Evolutionary conservation across 2,797 vertebrate genomes (phyloP).

Genomic region (Esox masquinongy): DNA sequence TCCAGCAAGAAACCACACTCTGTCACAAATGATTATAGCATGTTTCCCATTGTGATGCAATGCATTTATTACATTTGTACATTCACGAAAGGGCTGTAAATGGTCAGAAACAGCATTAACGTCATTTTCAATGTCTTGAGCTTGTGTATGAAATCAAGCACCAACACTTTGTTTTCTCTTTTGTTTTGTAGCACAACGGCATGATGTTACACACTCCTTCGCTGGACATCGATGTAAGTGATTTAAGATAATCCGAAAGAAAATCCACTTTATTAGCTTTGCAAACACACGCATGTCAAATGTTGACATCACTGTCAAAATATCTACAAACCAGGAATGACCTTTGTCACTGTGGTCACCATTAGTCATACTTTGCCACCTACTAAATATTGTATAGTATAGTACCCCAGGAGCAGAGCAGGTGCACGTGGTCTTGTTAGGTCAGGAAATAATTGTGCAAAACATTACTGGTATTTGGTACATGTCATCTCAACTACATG

Average conservation of each 20-base stretch:
- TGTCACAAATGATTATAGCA: background rate
- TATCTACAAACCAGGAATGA: background rate
- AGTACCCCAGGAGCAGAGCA: background rate
- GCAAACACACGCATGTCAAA: background rate
- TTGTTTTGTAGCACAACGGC: constrained; percentile 43
- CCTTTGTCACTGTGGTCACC: constrained; percentile 46
- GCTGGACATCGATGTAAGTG: constrained; percentile 60
- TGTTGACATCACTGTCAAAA: background rate
- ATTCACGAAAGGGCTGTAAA: background rate
- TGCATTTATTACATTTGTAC: background rate
- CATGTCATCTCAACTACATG: background rate
- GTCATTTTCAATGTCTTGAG: background rate
- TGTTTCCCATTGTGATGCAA: background rate
- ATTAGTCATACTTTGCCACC: constrained; percentile 57
- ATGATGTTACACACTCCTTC: constrained; percentile 43
- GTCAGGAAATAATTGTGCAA: constrained; percentile 4
- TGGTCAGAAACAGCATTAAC: background rate
- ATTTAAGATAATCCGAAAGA: background rate
- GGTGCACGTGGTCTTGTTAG: background rate
- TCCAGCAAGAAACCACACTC: background rate
- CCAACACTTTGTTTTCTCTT: constrained; percentile 20
- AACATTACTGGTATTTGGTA: background rate
- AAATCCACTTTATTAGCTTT: background rate
- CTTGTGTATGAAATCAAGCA: background rate
- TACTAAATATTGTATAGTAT: background rate